Evolutionary conservation across 2,797 vertebrate species (phyloP).

Genomic region (Babyrousa celebensis): DNA sequence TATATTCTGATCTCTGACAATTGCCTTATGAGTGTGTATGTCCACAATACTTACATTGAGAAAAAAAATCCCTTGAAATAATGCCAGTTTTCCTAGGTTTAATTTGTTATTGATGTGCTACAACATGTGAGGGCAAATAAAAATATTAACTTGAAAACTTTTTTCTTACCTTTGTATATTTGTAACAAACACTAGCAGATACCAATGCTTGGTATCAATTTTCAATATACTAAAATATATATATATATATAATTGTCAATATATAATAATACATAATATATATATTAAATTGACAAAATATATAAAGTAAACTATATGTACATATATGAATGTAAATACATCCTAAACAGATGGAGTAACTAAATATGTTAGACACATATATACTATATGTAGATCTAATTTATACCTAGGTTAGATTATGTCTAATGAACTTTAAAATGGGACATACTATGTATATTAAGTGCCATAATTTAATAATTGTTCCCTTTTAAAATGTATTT

Average conservation of each 20-base stretch:
- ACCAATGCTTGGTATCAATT: background rate
- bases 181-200: background rate
- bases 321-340: background rate
- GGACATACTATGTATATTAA: background rate
- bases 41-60: background rate
- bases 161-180: background rate
- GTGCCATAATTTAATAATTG: background rate
- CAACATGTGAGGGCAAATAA: background rate
- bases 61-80: background rate
- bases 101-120: background rate
- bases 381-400: background rate
- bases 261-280: no score
- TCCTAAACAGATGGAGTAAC: background rate
- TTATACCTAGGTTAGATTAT: background rate
- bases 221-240: background rate
- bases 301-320: no score
- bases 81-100: background rate
- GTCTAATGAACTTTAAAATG: background rate
- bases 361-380: background rate
- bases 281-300: no score
- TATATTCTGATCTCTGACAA: background rate
- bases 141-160: background rate
- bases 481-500: background rate
- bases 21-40: background rate
- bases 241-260: no score